These are phyloP conservation scores for Epirrhoe alternata DNA, from an alignment of 2,888 invertebrate species.

Conservation along the genomic window DNA sequence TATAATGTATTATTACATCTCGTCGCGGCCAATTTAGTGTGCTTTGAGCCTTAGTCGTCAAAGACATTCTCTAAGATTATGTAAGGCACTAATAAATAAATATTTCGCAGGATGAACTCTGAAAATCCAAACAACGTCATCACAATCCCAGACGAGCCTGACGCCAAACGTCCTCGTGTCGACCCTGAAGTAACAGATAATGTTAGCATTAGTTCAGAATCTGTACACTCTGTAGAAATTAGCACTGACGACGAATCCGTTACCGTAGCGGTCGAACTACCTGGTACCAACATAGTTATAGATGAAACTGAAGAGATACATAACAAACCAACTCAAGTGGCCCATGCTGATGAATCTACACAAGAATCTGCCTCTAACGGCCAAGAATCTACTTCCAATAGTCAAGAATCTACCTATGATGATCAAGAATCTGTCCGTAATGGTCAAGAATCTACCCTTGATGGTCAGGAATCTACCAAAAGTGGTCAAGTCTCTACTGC, in stretches of 20 bases:
- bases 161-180: conserved; percentile 59
- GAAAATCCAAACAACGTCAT: conserved; percentile 50
- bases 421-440: not conserved
- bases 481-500: not conserved
- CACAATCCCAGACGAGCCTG: conserved; percentile 64
- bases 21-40: no score
- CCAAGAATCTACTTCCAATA: not conserved
- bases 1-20: no score
- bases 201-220: conserved; percentile 72
- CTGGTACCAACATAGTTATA: not conserved
- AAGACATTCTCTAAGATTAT: no score
- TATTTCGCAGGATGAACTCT: conserved; percentile 55
- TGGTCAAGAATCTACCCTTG: not conserved
- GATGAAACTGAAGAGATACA: conserved; percentile 5
- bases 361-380: not conserved
- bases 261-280: conserved; percentile 43
- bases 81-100: not conserved
- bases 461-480: not conserved
- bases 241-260: conserved; percentile 57
- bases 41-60: no score
- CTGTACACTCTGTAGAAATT: conserved; percentile 59
- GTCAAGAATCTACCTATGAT: not conserved
- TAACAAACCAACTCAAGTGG: conserved; percentile 10
- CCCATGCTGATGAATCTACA: no score
- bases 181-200: conserved; percentile 51